Conservation (phyloP, 2,797 vertebrate species). For the Malurus leucopterus region DNA sequence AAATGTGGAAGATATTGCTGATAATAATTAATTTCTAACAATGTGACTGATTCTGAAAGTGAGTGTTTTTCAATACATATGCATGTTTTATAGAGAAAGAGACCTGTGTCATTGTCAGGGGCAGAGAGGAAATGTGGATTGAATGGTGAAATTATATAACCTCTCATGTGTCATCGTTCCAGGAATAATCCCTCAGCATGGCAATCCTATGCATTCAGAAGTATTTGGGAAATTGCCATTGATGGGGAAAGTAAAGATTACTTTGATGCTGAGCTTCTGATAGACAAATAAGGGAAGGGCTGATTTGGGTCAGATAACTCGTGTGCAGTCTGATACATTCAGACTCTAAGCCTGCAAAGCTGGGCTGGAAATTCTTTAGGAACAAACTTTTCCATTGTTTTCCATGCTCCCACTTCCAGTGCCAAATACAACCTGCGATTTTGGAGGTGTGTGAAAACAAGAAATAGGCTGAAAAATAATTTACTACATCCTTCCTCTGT, state of each 20-base stretch:
- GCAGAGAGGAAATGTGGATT: conserved; percentile 12
- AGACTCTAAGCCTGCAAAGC: neutral
- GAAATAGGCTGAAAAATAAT: neutral
- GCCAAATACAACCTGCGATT: conserved; percentile 9
- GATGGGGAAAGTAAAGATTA: neutral
- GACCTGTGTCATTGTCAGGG: neutral
- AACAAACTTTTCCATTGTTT: conserved; percentile 36
- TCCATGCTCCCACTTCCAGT: neutral
- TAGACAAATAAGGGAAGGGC: neutral
- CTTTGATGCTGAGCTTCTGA: conserved; percentile 21
- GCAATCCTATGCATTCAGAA: conserved; percentile 8
- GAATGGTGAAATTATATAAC: conserved; percentile 10
- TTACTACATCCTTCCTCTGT: neutral
- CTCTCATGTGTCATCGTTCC: conserved; percentile 19
- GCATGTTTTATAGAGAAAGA: neutral
- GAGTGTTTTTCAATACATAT: neutral
- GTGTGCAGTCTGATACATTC: neutral
- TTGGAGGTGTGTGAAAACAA: conserved; percentile 33
- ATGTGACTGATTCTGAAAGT: neutral
- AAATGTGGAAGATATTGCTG: neutral
- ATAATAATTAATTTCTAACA: neutral
- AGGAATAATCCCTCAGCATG: conserved; percentile 2
- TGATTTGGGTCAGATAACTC: neutral
- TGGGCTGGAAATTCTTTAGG: conserved; percentile 3
- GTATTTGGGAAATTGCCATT: conserved; percentile 5